A percentile compares a stretch with the other conserved stretches of the same genome.
These are phyloP conservation scores for Tolypeutes matacus DNA, from an alignment of 2,797 vertebrate species.

Conservation along the genomic window DNA sequence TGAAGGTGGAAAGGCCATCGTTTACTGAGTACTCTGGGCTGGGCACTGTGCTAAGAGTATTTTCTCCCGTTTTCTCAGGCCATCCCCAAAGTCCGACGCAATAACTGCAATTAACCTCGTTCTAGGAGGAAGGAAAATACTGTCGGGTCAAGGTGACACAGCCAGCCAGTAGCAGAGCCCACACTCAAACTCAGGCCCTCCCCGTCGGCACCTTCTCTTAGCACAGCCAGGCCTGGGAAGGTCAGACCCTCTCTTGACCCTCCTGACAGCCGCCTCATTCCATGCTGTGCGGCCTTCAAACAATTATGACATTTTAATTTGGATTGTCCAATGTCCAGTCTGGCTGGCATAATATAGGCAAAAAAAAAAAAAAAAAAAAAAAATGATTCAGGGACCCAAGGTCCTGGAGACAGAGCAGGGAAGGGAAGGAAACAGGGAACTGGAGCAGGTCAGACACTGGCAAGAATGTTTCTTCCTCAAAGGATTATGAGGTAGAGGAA, in stretches of 20 bases:
- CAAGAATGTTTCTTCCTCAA: neutral
- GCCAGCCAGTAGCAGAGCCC: neutral
- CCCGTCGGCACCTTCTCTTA: neutral
- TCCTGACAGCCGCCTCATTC: rapidly evolving
- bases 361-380: neutral
- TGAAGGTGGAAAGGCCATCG: neutral
- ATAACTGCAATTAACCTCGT: neutral
- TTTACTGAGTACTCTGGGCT: neutral
- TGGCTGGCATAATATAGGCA: neutral
- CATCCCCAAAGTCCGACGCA: neutral
- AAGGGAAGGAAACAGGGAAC: neutral
- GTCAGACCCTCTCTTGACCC: neutral
- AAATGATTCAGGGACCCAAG: neutral
- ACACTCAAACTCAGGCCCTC: neutral
- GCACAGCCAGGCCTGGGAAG: neutral
- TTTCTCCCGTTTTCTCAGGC: no score
- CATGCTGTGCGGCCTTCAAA: neutral
- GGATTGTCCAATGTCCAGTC: no score
- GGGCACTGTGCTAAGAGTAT: neutral
- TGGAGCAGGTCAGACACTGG: no score
- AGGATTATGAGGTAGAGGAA: neutral
- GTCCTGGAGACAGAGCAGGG: neutral
- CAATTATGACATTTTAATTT: neutral
- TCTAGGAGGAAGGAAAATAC: neutral
- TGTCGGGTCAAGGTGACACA: neutral